These are phyloP conservation scores for Antigone vipio DNA, from an alignment of 2,113 vertebrate genomes.

Conservation along the genomic window DNA sequence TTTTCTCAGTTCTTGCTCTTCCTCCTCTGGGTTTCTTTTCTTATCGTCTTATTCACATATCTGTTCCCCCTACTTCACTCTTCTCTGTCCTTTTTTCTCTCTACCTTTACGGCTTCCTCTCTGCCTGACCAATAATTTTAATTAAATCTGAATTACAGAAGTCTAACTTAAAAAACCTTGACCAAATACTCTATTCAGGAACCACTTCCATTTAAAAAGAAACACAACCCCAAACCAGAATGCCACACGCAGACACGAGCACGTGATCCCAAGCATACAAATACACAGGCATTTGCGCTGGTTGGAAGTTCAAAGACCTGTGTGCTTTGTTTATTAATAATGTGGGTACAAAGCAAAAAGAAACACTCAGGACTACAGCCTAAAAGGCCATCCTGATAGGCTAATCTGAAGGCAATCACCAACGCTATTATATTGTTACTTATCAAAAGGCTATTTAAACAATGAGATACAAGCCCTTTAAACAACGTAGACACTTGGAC, in stretches of 20 bases:
- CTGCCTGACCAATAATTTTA: background rate
- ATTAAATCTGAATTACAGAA: background rate
- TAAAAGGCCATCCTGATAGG: constrained; percentile 72
- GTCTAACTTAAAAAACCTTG: background rate
- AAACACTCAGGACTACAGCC: background rate
- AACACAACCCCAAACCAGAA: background rate
- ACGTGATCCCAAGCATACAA: background rate
- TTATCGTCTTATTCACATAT: background rate
- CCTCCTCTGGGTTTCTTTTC: background rate
- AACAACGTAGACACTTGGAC: constrained; percentile 45
- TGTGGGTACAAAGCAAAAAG: constrained; percentile 33
- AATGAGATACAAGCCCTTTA: constrained; percentile 67
- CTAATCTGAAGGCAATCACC: constrained; percentile 68
- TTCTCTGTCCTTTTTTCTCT: background rate
- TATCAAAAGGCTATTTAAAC: constrained; percentile 68
- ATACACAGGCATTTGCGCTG: background rate
- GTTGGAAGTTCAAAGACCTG: constrained; percentile 59
- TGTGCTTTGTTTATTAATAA: constrained; percentile 58
- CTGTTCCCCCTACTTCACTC: background rate
- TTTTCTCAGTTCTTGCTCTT: background rate
- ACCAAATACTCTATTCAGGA: background rate
- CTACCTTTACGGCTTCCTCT: background rate
- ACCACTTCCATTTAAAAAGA: background rate
- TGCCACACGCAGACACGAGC: background rate
- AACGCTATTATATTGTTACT: constrained; percentile 53